Percentiles rank a stretch among this genome's conserved stretches.
Evolutionary conservation across 1,140 invertebrate species (phyloP).

Genomic region (Plodia interpunctella): DNA sequence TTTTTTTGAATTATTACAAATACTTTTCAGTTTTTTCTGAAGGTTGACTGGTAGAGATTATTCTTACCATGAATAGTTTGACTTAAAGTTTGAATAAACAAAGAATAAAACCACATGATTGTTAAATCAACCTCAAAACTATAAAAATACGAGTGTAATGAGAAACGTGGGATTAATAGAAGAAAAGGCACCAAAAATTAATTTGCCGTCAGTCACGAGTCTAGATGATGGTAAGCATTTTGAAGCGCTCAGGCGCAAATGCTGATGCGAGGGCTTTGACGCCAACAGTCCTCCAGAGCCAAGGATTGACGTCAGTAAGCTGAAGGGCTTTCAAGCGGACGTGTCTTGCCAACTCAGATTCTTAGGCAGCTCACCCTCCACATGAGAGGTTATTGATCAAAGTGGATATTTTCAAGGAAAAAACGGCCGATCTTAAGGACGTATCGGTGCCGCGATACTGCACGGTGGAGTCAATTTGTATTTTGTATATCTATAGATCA

Average conservation of each 20-base stretch:
- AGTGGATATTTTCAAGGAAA: conserved; percentile 4
- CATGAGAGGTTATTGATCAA: not conserved
- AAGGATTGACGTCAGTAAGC: conserved; percentile 6
- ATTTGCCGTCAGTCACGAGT: not conserved
- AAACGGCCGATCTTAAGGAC: not conserved
- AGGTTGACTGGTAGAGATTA: too few relatives aligned
- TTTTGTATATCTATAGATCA: too few relatives aligned
- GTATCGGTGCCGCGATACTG: not conserved
- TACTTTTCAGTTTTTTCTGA: too few relatives aligned
- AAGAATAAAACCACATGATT: too few relatives aligned
- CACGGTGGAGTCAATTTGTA: too few relatives aligned
- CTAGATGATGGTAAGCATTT: not conserved
- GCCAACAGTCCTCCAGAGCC: not conserved
- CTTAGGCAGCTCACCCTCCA: conserved; percentile 2
- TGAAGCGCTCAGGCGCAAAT: not conserved
- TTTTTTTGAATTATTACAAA: too few relatives aligned
- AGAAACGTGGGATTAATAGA: too few relatives aligned
- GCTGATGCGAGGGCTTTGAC: not conserved
- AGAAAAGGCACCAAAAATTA: not conserved
- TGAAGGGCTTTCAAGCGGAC: not conserved
- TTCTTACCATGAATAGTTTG: too few relatives aligned
- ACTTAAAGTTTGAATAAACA: too few relatives aligned
- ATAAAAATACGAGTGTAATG: not conserved
- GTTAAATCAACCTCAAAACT: too few relatives aligned
- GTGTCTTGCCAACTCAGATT: conserved; percentile 6